Percentiles rank a stretch among this genome's conserved stretches.
phyloP scores from a whole-genome alignment of 2,888 invertebrate species.

The Epistrophe grossulariae region DNA sequence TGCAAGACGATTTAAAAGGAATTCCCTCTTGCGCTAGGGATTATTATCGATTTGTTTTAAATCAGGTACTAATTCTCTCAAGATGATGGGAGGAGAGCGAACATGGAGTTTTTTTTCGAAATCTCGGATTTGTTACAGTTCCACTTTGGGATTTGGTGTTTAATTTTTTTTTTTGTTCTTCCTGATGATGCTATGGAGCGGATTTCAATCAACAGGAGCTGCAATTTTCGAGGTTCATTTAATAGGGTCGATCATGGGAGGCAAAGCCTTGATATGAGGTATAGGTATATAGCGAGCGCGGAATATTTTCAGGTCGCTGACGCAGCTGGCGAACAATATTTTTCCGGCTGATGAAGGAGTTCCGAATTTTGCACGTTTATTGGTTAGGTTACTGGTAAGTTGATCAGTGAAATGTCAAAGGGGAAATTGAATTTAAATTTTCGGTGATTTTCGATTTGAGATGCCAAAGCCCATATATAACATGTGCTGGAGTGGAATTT shows the following conservation, averaged over 20 bases:
- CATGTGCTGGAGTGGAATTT: neutral
- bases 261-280: neutral
- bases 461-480: neutral
- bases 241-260: slow-evolving; percentile 48
- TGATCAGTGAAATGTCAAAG: slow-evolving; percentile 59
- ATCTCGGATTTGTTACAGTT: slow-evolving; percentile 63
- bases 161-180: neutral
- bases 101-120: neutral
- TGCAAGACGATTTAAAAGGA: slow-evolving; percentile 42
- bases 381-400: slow-evolving; percentile 25
- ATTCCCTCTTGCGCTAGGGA: slow-evolving; percentile 55
- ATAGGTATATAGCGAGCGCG: neutral
- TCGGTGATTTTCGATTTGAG: neutral
- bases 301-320: neutral
- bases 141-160: slow-evolving; percentile 42
- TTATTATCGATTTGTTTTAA: slow-evolving; percentile 76
- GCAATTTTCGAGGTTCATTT: slow-evolving; percentile 65
- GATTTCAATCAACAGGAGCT: slow-evolving; percentile 74
- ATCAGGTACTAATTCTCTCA: slow-evolving; percentile 77
- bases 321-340: slow-evolving; percentile 29
- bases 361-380: slow-evolving; percentile 51
- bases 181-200: neutral
- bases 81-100: slow-evolving; percentile 22
- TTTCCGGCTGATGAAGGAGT: slow-evolving; percentile 66
- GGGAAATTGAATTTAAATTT: slow-evolving; percentile 62